Base-by-base conservation (phyloP, 2,888 invertebrate species). In the Troides aeacus region DNA sequence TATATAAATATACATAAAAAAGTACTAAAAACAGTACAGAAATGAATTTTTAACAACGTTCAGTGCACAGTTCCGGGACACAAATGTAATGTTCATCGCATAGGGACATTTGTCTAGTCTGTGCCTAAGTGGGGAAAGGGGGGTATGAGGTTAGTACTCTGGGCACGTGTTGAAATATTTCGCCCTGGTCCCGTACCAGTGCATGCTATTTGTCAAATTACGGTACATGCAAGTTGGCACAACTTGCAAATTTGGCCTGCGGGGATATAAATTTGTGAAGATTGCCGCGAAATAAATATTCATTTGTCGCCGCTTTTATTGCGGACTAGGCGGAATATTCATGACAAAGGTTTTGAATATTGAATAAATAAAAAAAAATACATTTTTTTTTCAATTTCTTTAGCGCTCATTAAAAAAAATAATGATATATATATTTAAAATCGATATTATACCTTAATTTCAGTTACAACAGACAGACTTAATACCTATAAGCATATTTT, bases 31-130 rank as follows among this genome's bases (percentile, higher is more conserved):
- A 50, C 15, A 50, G 30, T 30, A 30, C 5, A 50, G 5, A 5
- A 17, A 50, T 50, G 17, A 50, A 18, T 50, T 50, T 15, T 50
- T 18, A 50, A 50, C 18, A 50, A 50, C 24, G 46, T 62, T 36
- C 23, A 42, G 21, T 10, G 12, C 42, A n/a, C 56, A 58, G 57
- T 58, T n/a, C 42, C 50, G 42, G 39, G 18, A 75, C 57, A 66
- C 64, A 63, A 58, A 66, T 64, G 69, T 62, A 69, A 70, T 65
- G 69, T 73, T 81, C 64, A 53, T 79, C 79, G 78, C 78, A 62
- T 68, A 76, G 77, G 77, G 79, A 80, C 80, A 84, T 83, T 82
- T 78, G 84, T 87, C 86, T 84, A 83, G 84, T 84, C 84, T 76
- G 79, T 77, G 78, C 74, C 77, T 74, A 76, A 78, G 74, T 76